These are phyloP conservation scores for Agelastica alni DNA, from an alignment of 2,888 invertebrate species.

Conservation along the genomic window DNA sequence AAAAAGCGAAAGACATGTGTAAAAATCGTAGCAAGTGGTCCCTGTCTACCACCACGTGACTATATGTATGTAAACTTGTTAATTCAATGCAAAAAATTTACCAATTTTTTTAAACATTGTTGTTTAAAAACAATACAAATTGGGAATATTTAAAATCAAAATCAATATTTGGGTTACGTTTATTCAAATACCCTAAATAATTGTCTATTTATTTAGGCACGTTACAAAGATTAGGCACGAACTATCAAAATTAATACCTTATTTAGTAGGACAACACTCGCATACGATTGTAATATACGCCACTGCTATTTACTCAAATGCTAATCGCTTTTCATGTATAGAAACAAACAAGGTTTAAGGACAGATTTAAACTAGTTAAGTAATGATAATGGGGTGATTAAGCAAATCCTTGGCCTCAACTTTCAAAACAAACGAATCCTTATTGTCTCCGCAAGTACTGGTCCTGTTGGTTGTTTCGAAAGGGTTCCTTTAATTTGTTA, in stretches of 20 bases:
- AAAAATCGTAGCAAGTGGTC: too few relatives aligned
- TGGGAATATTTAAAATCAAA: too few relatives aligned
- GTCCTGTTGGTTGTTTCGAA: slow-evolving; percentile 23
- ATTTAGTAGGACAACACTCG: background rate
- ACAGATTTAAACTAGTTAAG: slow-evolving; percentile 24
- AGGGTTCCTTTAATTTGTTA: slow-evolving; percentile 5
- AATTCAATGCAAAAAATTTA: too few relatives aligned
- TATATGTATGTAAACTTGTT: too few relatives aligned
- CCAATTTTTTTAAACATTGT: too few relatives aligned
- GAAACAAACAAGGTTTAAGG: slow-evolving; percentile 25
- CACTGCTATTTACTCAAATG: slow-evolving; percentile 16
- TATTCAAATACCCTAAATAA: background rate
- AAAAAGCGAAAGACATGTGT: too few relatives aligned
- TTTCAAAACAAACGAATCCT: slow-evolving; percentile 39
- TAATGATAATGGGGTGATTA: slow-evolving; percentile 38
- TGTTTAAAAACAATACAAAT: too few relatives aligned
- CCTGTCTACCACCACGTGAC: too few relatives aligned
- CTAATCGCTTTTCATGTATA: slow-evolving; percentile 20
- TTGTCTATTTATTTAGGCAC: too few relatives aligned
- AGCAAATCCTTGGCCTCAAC: slow-evolving; percentile 39
- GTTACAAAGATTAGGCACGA: too few relatives aligned
- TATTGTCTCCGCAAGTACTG: slow-evolving; percentile 32
- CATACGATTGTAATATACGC: background rate
- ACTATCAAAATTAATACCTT: background rate
- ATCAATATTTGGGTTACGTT: too few relatives aligned